Evolutionary conservation across 2,888 invertebrate genomes (phyloP), one percentile per base, ranked within the genome.

Genomic region (Furcula furcula): DNA sequence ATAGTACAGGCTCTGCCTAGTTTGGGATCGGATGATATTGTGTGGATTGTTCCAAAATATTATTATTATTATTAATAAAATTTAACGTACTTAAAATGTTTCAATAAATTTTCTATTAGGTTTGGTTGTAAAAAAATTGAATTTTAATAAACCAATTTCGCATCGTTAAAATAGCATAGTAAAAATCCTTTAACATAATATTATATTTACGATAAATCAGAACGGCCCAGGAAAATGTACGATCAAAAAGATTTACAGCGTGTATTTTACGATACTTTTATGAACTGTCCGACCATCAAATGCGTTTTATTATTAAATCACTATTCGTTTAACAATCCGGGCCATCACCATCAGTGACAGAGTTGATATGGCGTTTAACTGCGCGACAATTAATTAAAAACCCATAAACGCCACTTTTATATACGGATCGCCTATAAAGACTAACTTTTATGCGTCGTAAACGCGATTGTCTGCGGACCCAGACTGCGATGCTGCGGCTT

Each of bases 401-500:
- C 70, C 68, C 73, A 83, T 88, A 87, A 88, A 88, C 80, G 81
- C 80, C 81, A 83, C 81, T 87, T 89, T 89, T 89, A 89, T 86
- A 81, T 75, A 80, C 80, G 66, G 65, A 76, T 72, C 69, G 82
- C 72, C 87, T 85, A 88, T 89, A 89, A 89, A 88, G 86, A 81
- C 85, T 88, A 86, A 86, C 85, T 89, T 89, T 89, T 89, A 89
- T 88, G 83, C 71, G 83, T 83, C 87, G 84, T 89, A 89, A 89
- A 89, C 75, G 82, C 79, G 86, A 88, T 88, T 89, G 89, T 86
- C 81, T 82, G 77, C 67, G 70, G 77, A 72, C 77, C 75, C 77
- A 68, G 75, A 69, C 72, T 70, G 72, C 72, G 76, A 76, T 73
- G 68, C 76, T 67, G 67, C 51, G 57, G 63, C 59, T 57, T 51